These are phyloP conservation scores for Coluber constrictor DNA, from an alignment of 2,797 vertebrate genomes.

Conservation along the genomic window DNA sequence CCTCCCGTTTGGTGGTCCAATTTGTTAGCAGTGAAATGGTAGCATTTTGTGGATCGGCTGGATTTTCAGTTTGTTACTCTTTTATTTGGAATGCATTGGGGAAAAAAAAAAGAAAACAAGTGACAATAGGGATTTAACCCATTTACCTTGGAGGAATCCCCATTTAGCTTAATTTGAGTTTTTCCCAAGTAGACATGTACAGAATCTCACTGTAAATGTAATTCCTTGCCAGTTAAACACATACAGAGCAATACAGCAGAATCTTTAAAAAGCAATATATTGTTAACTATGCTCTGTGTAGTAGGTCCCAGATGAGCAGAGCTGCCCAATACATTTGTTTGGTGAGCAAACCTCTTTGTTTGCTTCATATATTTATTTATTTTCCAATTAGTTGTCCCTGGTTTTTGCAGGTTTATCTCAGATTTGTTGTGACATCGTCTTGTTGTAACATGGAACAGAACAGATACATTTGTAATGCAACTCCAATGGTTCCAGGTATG, in stretches of 20 bases:
- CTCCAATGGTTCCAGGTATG: conserved; percentile 48
- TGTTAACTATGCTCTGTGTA: neutral
- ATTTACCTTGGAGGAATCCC: neutral
- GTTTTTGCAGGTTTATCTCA: neutral
- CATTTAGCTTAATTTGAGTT: neutral
- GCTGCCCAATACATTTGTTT: neutral
- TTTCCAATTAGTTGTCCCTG: neutral
- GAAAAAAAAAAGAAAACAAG: neutral
- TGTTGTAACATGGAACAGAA: neutral
- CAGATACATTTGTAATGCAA: conserved; percentile 43
- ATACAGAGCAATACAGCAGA: neutral
- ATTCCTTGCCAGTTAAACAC: neutral
- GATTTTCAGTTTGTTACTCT: neutral
- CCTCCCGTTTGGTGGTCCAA: neutral
- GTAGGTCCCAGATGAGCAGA: neutral
- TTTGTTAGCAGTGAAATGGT: neutral
- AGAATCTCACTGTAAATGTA: neutral
- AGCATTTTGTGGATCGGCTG: neutral
- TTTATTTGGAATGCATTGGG: neutral
- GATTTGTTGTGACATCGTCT: neutral
- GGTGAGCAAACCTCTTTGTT: neutral
- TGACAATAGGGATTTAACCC: neutral
- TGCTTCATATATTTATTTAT: neutral
- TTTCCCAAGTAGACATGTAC: neutral
- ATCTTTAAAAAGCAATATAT: neutral